Percentiles rank a stretch among this genome's conserved stretches.
Evolutionary conservation across 2,888 invertebrate species (phyloP).

Genomic region (Conops quadrifasciatus): DNA sequence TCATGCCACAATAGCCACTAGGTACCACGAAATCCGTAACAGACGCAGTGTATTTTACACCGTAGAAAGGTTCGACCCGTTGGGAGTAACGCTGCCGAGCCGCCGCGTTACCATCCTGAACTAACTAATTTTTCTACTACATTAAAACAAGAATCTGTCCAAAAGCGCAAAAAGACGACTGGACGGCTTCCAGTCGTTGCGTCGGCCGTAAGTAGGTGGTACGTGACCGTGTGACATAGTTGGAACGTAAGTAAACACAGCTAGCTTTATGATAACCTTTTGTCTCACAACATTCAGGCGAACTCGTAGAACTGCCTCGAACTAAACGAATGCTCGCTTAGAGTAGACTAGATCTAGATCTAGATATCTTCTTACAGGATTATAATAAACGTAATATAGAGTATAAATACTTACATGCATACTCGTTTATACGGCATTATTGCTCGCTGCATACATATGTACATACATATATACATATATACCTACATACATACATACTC

Average conservation of each 20-base stretch:
- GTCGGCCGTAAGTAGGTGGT: neutral
- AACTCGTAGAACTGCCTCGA: too few species aligned
- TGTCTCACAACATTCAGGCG: neutral
- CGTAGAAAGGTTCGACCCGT: constrained; percentile 59
- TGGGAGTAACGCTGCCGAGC: constrained; percentile 43
- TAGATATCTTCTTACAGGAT: too few species aligned
- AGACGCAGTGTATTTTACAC: constrained; percentile 59
- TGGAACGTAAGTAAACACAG: neutral
- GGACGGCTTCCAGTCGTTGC: neutral
- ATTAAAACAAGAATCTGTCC: constrained; percentile 64
- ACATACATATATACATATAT: neutral
- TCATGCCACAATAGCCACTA: constrained; percentile 32
- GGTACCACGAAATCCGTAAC: constrained; percentile 35
- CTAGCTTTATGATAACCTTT: neutral
- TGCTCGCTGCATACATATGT: neutral
- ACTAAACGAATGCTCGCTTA: too few species aligned
- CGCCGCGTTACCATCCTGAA: constrained; percentile 50
- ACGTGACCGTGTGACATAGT: constrained; percentile 3
- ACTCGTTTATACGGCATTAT: constrained; percentile 9
- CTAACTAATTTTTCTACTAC: constrained; percentile 59
- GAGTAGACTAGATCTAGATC: too few species aligned
- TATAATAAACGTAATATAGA: neutral
- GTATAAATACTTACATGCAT: constrained; percentile 10
- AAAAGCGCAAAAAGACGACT: too few species aligned
- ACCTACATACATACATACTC: constrained; percentile 5